Percentiles rank a stretch among this genome's conserved stretches.
Evolutionary conservation across 2,888 invertebrate genomes (phyloP).

Genomic region (Sthenelais limicola): DNA sequence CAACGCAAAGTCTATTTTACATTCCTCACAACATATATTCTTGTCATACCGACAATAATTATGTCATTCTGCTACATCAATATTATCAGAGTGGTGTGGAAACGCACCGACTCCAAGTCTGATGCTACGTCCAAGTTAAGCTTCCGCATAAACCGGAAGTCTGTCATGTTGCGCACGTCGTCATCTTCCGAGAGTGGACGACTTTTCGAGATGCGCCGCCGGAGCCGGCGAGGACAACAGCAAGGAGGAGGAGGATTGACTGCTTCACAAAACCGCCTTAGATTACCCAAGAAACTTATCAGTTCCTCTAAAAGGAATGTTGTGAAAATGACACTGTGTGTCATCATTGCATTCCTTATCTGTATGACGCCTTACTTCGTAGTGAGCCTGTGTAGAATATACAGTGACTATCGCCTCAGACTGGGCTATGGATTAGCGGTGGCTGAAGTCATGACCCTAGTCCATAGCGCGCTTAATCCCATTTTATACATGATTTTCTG

Average conservation of each 20-base stretch:
- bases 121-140: conserved; percentile 20
- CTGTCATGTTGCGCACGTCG: background rate
- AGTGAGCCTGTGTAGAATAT: conserved; percentile 71
- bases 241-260: conserved; percentile 12
- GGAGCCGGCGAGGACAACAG: no score
- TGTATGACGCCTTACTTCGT: conserved; percentile 74
- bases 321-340: conserved; percentile 72
- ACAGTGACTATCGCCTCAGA: conserved; percentile 64
- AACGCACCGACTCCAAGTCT: conserved; percentile 53
- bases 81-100: conserved; percentile 72
- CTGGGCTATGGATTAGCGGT: conserved; percentile 57
- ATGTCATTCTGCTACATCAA: conserved; percentile 73
- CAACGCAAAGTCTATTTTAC: conserved; percentile 73
- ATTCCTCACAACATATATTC: conserved; percentile 71
- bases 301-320: conserved; percentile 72
- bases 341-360: conserved; percentile 72
- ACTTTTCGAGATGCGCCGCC: background rate
- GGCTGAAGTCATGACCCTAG: conserved; percentile 66
- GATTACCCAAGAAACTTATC: conserved; percentile 61
- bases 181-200: background rate
- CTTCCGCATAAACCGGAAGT: conserved; percentile 17
- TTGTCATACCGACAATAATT: conserved; percentile 70
- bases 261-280: conserved; percentile 56
- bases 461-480: conserved; percentile 72
- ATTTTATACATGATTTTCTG: conserved; percentile 73